Evolutionary conservation across 2,888 invertebrate genomes (phyloP), one percentile per base, ranked within the genome.

Genomic region (Oligia latruncula): DNA sequence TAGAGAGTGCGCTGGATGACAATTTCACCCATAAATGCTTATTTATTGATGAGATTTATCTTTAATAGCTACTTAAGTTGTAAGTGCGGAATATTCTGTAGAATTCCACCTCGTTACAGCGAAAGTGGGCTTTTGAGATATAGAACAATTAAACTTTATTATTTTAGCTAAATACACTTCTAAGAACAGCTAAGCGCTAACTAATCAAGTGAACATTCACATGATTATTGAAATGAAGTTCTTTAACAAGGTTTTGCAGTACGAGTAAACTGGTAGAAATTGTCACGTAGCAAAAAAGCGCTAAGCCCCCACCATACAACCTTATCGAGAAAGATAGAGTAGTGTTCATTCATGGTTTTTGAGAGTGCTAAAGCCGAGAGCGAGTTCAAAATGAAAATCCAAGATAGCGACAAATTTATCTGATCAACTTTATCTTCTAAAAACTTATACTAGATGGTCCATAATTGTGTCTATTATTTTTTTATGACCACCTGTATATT

Each of bases 21-120:
- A 52, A 70, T 85, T 85, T 85, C 85, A 64, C 74, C 62, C 29
- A 66, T 85, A 81, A 83, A 71, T 55, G 71, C 20, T 58, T 74
- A 85, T 85, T 62, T 82, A 85, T 71, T 71, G 11, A 70, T 65
- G 52, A 52, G 15, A 46, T 70, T 79, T 65, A 71, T 73, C 60
- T 68, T 65, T 66, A 70, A 71, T 71, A 80, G 52, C 20, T 23
- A 60, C 55, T 49, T 20, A 67, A 62, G 29, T 35, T 58, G 43
- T 58, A 35, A 62, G n/a, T 76, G n/a, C 35, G 55, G 60, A 46
- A 80, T 55, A 72, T 60, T 62, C 58, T 78, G n/a, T 62, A 58
- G 40, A 43, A 66, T 66, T 77, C 9, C 20, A 60, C 17, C n/a
- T 29, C 17, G 40, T 40, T 52, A 60, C 13, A 65, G 58, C 13